phyloP scores from a whole-genome alignment of 2,888 invertebrate genomes.

The Pseudococcus longispinus region DNA sequence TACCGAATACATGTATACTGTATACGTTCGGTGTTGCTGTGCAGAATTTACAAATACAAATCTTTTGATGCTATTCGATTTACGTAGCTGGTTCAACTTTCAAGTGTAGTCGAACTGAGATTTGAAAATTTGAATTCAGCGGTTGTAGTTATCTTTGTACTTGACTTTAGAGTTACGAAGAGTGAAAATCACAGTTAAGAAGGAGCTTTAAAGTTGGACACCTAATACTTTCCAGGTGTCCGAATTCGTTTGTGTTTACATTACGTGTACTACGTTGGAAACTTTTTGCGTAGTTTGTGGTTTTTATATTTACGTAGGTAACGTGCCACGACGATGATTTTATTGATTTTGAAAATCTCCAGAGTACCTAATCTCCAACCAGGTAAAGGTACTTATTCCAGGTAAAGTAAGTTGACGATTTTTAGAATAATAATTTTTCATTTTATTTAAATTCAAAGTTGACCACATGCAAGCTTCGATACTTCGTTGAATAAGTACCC shows the following conservation, averaged over 20 bases:
- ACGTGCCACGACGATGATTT: background rate
- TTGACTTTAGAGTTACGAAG: background rate
- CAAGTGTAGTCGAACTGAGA: background rate
- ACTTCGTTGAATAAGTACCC: no score
- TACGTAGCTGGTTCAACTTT: background rate
- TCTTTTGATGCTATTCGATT: background rate
- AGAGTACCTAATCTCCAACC: no score
- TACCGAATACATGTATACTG: background rate
- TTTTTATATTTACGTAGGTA: background rate
- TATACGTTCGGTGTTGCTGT: background rate
- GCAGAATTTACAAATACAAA: conserved; percentile 10
- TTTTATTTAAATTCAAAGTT: no score
- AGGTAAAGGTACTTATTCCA: no score
- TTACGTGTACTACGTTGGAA: background rate
- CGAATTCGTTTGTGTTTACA: conserved; percentile 17
- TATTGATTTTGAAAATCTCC: background rate
- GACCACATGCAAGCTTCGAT: no score
- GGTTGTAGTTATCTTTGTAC: conserved; percentile 6
- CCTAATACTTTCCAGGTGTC: conserved; percentile 7
- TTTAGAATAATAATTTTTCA: no score
- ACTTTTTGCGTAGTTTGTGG: background rate
- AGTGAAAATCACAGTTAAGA: conserved; percentile 30
- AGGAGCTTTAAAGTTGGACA: conserved; percentile 21
- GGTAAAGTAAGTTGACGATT: no score
- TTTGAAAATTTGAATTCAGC: background rate